Conservation (phyloP, 2,113 vertebrate species). For the Leptobrachium leishanense region DNA sequence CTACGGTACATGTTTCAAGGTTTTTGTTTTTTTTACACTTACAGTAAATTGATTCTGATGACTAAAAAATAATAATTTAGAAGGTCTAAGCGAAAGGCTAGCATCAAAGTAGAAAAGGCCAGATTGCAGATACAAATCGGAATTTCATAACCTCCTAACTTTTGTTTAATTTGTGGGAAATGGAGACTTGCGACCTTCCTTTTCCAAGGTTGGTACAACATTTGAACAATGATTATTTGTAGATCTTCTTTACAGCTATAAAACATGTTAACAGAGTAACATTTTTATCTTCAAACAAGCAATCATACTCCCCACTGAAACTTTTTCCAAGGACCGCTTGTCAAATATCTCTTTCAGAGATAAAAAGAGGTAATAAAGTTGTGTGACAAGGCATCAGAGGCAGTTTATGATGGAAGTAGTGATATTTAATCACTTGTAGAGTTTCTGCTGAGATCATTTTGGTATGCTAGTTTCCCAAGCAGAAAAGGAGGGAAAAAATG, state of each 20-base stretch:
- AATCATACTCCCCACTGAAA: conserved; percentile 45
- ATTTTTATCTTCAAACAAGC: conserved; percentile 51
- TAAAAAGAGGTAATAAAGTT: conserved; percentile 49
- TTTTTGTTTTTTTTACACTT: too few species aligned
- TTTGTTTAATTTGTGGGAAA: conserved; percentile 40
- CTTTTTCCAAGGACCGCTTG: conserved; percentile 48
- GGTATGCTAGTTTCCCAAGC: conserved; percentile 45
- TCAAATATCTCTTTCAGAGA: conserved; percentile 50
- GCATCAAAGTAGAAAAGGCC: conserved; percentile 31
- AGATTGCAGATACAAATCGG: conserved; percentile 42
- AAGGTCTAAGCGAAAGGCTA: conserved; percentile 16
- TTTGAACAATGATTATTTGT: conserved; percentile 47
- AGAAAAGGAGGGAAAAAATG: conserved; percentile 32
- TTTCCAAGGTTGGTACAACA: conserved; percentile 43
- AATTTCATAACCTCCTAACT: conserved; percentile 35
- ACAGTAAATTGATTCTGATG: conserved; percentile 1
- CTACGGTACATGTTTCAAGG: too few species aligned
- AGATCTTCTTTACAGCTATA: conserved; percentile 42
- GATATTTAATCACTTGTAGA: conserved; percentile 48
- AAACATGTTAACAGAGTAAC: conserved; percentile 48
- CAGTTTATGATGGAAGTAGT: conserved; percentile 47
- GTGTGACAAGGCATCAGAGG: conserved; percentile 48
- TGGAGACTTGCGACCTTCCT: conserved; percentile 43
- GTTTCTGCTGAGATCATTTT: conserved; percentile 42
- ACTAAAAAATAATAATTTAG: conserved; percentile 34